Base-by-base conservation (phyloP, 2,888 invertebrate genomes). In the Esperia sulphurella region DNA sequence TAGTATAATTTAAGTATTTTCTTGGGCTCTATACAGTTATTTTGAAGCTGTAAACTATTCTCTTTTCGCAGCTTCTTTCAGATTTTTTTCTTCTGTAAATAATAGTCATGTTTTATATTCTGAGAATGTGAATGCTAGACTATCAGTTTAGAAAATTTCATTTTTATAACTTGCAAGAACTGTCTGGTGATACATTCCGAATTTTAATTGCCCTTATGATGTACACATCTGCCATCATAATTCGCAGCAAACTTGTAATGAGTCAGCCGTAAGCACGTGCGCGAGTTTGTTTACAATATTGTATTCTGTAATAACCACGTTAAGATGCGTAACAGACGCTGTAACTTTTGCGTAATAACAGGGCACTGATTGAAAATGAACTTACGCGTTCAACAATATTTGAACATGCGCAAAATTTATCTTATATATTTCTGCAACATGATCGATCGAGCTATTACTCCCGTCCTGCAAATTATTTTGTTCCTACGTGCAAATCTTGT, bases 221-320 rank as follows among this genome's bases (percentile, higher is more conserved):
- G 41, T 50, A 42, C 38, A 62, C 60, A 63, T 66, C 56, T 68
- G 68, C 68, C 59, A 58, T 68, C 61, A 68, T 70, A 68, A 70
- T 69, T 71, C 63, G 66, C 61, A 54, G 66, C 63, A 56, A 64
- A 62, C 58, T 64, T 54, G 65, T 68, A 66, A 68, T 68, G 67
- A 67, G 56, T 68, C 65, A 67, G 59, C 58, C 52, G 58, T 55
- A 66, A 71, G 73, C 79, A 78, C 84, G 79, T 82, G 82, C 77
- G 75, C 68, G 50, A 54, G 68, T 75, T 76, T 86, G 83, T 86
- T 85, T 85, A 86, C 81, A 78, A 71, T 66, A 75, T 68, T 71
- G 69, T 75, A 73, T 77, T 77, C 77, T 75, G 79, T 80, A 80
- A 80, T 65, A 71, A 66, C 68, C 61, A 68, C 69, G 69, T 68